Conservation (phyloP, 2,113 vertebrate species). For the Chloebia gouldiae region DNA sequence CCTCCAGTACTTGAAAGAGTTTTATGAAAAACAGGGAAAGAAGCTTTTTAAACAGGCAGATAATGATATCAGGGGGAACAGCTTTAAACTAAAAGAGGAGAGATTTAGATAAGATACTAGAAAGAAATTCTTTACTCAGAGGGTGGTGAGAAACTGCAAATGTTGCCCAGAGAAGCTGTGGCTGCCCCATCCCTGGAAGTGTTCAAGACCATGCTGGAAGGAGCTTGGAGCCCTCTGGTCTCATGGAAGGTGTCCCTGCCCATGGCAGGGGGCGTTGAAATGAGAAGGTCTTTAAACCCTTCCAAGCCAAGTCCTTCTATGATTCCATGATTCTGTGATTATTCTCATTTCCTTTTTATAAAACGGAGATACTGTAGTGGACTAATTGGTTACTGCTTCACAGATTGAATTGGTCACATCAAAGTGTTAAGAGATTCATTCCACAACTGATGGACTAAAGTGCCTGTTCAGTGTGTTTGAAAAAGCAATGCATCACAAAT, state of each 20-base stretch:
- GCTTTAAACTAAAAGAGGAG: not conserved
- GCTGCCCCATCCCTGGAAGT: not conserved
- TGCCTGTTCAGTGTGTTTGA: not conserved
- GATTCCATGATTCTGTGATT: not conserved
- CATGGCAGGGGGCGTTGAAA: not conserved
- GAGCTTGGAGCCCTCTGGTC: accelerated
- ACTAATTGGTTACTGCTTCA: not conserved
- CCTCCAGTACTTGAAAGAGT: not conserved
- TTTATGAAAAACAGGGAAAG: not conserved
- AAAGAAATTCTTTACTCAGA: not conserved
- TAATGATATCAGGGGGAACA: not conserved
- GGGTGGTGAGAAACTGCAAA: not conserved
- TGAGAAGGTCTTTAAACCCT: not conserved
- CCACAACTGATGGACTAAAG: not conserved
- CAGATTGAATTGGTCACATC: not conserved
- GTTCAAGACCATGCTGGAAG: not conserved
- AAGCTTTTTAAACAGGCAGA: not conserved
- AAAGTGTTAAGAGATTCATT: not conserved
- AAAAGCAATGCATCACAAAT: not conserved
- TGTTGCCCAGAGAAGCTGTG: not conserved
- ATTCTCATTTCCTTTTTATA: not conserved
- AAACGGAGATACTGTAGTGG: not conserved
- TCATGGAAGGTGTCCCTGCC: not conserved
- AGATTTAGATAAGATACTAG: not conserved
- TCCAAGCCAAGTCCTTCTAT: not conserved